A percentile compares a stretch with the other conserved stretches of the same genome.
Conservation (phyloP, 2,888 invertebrate genomes). For the Drosophila niveifrons region DNA sequence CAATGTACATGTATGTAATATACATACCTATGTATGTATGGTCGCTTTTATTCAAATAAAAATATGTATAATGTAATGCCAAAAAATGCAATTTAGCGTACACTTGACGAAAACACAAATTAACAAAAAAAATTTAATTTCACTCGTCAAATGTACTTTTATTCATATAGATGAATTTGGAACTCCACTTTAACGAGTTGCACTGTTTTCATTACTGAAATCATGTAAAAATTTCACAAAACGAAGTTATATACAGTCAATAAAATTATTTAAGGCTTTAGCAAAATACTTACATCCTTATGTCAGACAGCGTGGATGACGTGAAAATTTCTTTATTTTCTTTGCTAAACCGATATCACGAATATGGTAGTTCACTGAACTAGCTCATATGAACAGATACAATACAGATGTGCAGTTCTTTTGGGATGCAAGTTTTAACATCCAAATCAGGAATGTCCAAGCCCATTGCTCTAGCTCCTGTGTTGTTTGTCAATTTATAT, state of each 20-base stretch:
- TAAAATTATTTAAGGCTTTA: constrained; percentile 14
- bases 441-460: too few relatives aligned
- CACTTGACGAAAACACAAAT: not conserved
- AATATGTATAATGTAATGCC: too few relatives aligned
- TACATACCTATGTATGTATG: too few relatives aligned
- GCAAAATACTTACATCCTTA: constrained; percentile 58
- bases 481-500: too few relatives aligned
- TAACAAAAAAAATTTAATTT: constrained; percentile 6
- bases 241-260: not conserved
- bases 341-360: constrained; percentile 48
- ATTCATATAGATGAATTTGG: not conserved
- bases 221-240: constrained; percentile 5
- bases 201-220: not conserved
- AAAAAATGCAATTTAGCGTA: too few relatives aligned
- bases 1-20: not conserved
- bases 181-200: too few relatives aligned
- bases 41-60: too few relatives aligned
- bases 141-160: not conserved
- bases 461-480: too few relatives aligned
- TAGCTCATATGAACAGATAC: constrained; percentile 29
- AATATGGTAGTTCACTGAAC: constrained; percentile 44
- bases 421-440: not conserved
- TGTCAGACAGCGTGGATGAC: constrained; percentile 61
- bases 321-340: constrained; percentile 67
- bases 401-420: too few relatives aligned